phyloP scores from a whole-genome alignment of 2,113 vertebrate species.

The Equus quagga region DNA sequence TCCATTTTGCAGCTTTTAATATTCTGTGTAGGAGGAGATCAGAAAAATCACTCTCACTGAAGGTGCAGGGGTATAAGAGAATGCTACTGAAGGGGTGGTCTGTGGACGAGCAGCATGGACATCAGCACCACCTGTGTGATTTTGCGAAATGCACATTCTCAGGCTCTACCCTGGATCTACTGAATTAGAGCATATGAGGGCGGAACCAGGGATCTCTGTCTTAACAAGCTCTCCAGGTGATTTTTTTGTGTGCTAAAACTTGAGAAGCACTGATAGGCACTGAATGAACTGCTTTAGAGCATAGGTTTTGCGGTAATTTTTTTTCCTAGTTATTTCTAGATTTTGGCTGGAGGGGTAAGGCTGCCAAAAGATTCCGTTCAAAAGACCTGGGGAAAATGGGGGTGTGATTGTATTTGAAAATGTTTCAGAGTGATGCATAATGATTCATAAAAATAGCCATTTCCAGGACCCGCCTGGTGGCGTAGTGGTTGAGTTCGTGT shows the following conservation, averaged over 20 bases:
- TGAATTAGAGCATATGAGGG: neutral
- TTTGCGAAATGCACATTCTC: neutral
- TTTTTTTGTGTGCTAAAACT: neutral
- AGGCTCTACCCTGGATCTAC: neutral
- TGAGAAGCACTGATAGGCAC: neutral
- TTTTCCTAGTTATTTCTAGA: conserved; percentile 34
- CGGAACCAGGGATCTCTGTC: neutral
- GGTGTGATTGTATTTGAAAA: conserved; percentile 16
- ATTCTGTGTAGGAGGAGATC: neutral
- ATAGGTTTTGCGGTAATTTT: neutral
- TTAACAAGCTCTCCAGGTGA: neutral
- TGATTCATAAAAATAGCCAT: neutral
- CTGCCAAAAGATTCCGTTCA: neutral
- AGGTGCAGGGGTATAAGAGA: neutral
- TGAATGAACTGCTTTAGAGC: neutral
- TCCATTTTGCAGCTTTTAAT: conserved; percentile 37
- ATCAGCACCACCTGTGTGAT: rapidly evolving
- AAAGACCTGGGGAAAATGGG: neutral
- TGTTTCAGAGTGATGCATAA: neutral
- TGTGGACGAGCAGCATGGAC: neutral
- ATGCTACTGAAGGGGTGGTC: neutral
- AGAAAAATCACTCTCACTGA: neutral
- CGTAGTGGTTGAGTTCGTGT: too few species aligned
- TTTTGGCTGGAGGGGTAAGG: conserved; percentile 26
- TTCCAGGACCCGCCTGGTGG: too few species aligned